These are phyloP conservation scores for Dicaeum eximium DNA, from an alignment of 2,113 vertebrate species.

Conservation along the genomic window DNA sequence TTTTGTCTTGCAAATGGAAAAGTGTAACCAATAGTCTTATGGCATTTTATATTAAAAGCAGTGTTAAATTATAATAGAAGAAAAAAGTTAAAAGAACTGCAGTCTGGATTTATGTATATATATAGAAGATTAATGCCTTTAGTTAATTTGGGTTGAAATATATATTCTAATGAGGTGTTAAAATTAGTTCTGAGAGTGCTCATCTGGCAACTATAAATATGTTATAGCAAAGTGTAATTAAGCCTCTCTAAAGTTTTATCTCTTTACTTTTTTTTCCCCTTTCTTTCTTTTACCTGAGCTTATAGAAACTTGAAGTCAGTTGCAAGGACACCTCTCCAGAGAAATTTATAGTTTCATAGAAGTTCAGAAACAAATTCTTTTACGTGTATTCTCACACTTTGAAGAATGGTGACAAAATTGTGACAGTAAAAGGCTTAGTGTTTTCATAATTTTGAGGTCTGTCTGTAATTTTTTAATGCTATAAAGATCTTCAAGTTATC, in stretches of 20 bases:
- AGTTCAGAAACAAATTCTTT: not conserved
- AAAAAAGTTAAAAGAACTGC: not conserved
- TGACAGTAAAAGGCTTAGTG: not conserved
- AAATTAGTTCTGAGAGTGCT: slow-evolving; percentile 34
- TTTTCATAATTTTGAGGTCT: not conserved
- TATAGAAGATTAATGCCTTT: slow-evolving; percentile 31
- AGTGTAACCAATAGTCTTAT: not conserved
- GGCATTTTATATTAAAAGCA: slow-evolving; percentile 8
- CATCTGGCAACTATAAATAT: slow-evolving; percentile 35
- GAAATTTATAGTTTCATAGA: not conserved
- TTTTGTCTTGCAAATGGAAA: slow-evolving; percentile 39
- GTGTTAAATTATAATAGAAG: not conserved
- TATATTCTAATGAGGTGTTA: slow-evolving; percentile 29
- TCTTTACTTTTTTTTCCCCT: not conserved
- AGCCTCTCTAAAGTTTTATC: slow-evolving; percentile 1
- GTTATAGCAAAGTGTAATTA: slow-evolving; percentile 22
- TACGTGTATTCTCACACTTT: not conserved
- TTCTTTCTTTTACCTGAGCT: not conserved
- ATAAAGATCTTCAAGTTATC: not conserved
- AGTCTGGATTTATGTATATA: not conserved
- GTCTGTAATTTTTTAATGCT: not conserved
- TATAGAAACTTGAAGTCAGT: not conserved
- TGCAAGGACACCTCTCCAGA: not conserved
- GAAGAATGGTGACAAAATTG: not conserved
- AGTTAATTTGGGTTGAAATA: slow-evolving; percentile 21